These are phyloP conservation scores for Lasaia peninsularis DNA, from an alignment of 1,140 invertebrate genomes.

Conservation along the genomic window DNA sequence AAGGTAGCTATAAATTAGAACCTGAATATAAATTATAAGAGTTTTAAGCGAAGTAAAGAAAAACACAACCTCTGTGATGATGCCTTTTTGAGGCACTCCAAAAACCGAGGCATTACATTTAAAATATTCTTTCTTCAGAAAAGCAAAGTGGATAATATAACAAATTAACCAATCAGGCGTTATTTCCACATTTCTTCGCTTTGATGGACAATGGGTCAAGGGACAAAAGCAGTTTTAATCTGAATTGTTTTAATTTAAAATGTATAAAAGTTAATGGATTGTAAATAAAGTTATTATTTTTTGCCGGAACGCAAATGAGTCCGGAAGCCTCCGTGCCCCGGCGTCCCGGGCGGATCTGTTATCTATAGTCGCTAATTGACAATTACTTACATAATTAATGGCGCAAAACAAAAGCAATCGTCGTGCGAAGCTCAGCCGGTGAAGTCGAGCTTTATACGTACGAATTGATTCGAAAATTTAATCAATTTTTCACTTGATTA, in stretches of 20 bases:
- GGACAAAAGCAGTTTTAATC: background rate
- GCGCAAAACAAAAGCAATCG: constrained; percentile 26
- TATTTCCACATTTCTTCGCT: no score
- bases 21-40: no score
- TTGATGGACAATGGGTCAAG: background rate
- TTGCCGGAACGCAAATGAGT: constrained; percentile 20
- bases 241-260: constrained; percentile 15
- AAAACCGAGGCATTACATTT: no score
- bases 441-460: constrained; percentile 9
- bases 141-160: no score
- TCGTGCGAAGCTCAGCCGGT: background rate
- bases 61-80: no score
- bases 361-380: constrained; percentile 31
- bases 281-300: constrained; percentile 23
- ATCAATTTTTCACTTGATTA: background rate
- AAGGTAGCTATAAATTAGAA: no score
- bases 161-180: no score
- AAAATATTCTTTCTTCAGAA: no score
- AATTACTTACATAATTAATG: constrained; percentile 32
- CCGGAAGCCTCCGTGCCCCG: constrained; percentile 7
- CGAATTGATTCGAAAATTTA: background rate
- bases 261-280: constrained; percentile 19
- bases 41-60: no score
- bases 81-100: no score
- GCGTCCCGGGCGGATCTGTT: constrained; percentile 14